Evolutionary conservation across 2,113 vertebrate genomes (phyloP), one percentile per base, ranked within the genome.

Genomic region (Neodon shergylaensis): DNA sequence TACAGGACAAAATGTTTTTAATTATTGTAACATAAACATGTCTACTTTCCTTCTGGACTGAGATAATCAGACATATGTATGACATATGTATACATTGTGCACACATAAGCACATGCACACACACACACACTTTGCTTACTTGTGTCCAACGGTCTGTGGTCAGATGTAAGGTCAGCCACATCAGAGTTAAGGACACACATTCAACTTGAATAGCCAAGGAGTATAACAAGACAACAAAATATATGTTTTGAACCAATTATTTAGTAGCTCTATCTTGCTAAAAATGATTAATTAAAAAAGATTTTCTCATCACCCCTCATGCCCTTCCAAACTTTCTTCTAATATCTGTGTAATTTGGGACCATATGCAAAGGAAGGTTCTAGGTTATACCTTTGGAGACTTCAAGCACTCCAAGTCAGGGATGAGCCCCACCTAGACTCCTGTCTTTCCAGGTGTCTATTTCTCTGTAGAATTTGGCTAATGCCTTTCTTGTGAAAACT

Each of bases 1-100:
- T 66, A 33, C 3, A 39, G 68, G 49, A 91, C 44, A 88, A 54
- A 92, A 49, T 6, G 13, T 24, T 68, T 90, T 88, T 77, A 78
- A 85, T 89, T 91, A 76, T 77, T 86, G 21, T 77, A 82, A 61
- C n/a, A 81, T 91, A 94, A 49, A 72, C 33, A 36, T n/a, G 12
- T 84, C 65, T 95, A 73, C 24, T 94, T 19, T 8, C 52, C 36
- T 78, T 33, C 39, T 91, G 52, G 24, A 16, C 33, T 85, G 68
- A 36, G 33, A 70, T 44, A 68, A 54, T 52, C 82, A 86, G 7
- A 31, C 17, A 28, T 84, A 24, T 61, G 28, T 58, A 83, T n/a
- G n/a, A n/a, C n/a, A n/a, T n/a, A n/a, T n/a, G n/a, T n/a, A n/a
- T n/a, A n/a, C n/a, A n/a, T n/a, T n/a, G 54, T 16, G 11, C 22